These are phyloP conservation scores for Nixonia krombeini DNA, from an alignment of 1,140 invertebrate genomes.

Conservation along the genomic window DNA sequence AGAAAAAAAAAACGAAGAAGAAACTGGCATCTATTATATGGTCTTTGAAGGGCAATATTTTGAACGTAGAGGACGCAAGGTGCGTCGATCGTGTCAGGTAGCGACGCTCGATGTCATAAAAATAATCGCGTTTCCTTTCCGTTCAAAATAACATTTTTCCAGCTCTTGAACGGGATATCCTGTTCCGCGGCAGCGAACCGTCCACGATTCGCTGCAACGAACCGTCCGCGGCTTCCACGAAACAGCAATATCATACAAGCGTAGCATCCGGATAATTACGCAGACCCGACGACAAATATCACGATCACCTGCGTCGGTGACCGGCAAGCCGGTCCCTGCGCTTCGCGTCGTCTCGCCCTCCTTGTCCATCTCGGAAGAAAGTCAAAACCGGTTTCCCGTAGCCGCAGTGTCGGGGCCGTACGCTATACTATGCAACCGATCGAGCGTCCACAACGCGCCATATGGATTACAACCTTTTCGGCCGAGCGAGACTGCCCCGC, in stretches of 20 bases:
- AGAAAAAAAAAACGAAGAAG: too few species aligned
- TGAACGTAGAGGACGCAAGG: conserved; percentile 4
- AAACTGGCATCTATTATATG: too few species aligned
- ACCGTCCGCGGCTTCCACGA: conserved; percentile 3
- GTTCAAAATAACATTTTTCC: too few species aligned
- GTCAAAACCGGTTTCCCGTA: conserved; percentile 32
- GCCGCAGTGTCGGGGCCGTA: conserved; percentile 3
- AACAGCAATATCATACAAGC: conserved; percentile 12
- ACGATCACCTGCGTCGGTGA: conserved; percentile 28
- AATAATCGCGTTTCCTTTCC: too few species aligned
- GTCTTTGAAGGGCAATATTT: conserved; percentile 5
- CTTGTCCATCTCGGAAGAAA: conserved; percentile 14
- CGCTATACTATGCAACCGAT: too few species aligned
- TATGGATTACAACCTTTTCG: conserved; percentile 25
- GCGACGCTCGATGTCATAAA: too few species aligned
- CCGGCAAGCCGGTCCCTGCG: conserved; percentile 10
- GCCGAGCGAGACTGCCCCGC: neutral
- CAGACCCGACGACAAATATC: conserved; percentile 19
- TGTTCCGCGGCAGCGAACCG: too few species aligned
- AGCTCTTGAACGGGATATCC: too few species aligned
- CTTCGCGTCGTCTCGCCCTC: conserved; percentile 25
- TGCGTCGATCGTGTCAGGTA: too few species aligned
- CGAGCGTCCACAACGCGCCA: conserved; percentile 20
- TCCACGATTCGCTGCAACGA: neutral
- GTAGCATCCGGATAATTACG: conserved; percentile 21